Percentiles rank a stretch among this genome's conserved stretches.
Conservation (phyloP, 2,113 vertebrate genomes). For the Maccullochella peelii region DNA sequence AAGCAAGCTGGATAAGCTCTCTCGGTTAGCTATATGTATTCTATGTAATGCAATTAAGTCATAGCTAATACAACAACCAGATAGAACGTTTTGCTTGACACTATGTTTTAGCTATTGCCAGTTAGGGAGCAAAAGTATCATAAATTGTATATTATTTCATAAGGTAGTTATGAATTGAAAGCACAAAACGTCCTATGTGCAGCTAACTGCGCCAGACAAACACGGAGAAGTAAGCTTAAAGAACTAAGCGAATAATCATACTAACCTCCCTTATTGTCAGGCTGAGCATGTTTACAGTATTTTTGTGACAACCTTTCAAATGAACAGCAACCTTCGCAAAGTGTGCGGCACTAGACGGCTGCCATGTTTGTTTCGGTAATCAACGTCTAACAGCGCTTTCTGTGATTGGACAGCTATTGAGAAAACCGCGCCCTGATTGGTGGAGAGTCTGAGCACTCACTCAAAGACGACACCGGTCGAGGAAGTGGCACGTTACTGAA, state of each 20-base stretch:
- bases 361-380: slow-evolving; percentile 73
- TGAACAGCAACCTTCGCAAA: slow-evolving; percentile 50
- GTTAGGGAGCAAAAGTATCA: too few relatives aligned
- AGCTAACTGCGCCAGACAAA: not conserved
- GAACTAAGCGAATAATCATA: not conserved
- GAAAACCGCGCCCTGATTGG: slow-evolving; percentile 80
- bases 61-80: not conserved
- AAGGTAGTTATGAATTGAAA: not conserved
- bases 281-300: slow-evolving; percentile 82
- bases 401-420: slow-evolving; percentile 83
- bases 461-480: not conserved
- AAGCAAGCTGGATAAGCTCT: not conserved
- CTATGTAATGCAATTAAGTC: too few relatives aligned
- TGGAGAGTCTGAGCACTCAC: not conserved
- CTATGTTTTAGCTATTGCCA: not conserved
- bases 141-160: not conserved
- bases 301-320: not conserved
- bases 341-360: slow-evolving; percentile 17
- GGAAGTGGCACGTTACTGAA: not conserved
- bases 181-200: not conserved
- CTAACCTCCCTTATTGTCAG: slow-evolving; percentile 90
- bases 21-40: not conserved
- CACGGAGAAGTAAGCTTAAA: not conserved
- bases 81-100: not conserved
- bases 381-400: slow-evolving; percentile 27